A percentile compares a stretch with the other conserved stretches of the same genome.
phyloP scores from a whole-genome alignment of 2,797 vertebrate genomes.

The Sebastes goodei region DNA sequence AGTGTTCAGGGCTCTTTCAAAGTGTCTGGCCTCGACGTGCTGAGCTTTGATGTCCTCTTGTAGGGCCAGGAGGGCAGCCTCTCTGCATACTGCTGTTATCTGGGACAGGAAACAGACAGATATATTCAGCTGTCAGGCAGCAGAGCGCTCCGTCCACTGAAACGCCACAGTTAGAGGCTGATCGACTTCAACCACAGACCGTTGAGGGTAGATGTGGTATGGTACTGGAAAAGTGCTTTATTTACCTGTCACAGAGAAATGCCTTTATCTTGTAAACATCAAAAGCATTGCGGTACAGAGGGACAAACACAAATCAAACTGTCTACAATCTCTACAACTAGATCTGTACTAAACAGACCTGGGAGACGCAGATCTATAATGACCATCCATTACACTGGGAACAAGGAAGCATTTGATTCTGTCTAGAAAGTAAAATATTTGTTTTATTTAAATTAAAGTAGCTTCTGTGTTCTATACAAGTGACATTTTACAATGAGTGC shows the following conservation, averaged over 20 bases:
- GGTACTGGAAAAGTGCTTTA: not conserved
- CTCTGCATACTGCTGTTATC: constrained; percentile 93
- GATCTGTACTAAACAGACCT: not conserved
- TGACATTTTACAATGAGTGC: not conserved
- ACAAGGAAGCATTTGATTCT: not conserved
- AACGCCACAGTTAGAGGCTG: constrained; percentile 3
- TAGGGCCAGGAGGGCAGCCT: constrained; percentile 90
- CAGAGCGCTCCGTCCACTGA: not conserved
- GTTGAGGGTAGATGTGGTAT: not conserved
- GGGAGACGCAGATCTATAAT: not conserved
- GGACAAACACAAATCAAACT: not conserved
- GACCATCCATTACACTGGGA: not conserved
- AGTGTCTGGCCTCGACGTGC: constrained; percentile 83
- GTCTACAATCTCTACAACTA: not conserved
- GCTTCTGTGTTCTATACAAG: not conserved
- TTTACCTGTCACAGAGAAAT: not conserved
- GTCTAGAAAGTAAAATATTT: not conserved
- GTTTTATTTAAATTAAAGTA: not conserved
- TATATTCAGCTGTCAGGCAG: constrained; percentile 59
- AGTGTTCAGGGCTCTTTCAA: constrained; percentile 82
- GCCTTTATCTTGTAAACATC: not conserved
- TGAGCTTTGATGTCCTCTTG: constrained; percentile 88
- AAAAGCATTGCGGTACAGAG: not conserved
- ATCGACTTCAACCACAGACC: not conserved
- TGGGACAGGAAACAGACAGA: constrained; percentile 81